phyloP scores from a whole-genome alignment of 2,888 invertebrate genomes.

The Archips xylosteana region DNA sequence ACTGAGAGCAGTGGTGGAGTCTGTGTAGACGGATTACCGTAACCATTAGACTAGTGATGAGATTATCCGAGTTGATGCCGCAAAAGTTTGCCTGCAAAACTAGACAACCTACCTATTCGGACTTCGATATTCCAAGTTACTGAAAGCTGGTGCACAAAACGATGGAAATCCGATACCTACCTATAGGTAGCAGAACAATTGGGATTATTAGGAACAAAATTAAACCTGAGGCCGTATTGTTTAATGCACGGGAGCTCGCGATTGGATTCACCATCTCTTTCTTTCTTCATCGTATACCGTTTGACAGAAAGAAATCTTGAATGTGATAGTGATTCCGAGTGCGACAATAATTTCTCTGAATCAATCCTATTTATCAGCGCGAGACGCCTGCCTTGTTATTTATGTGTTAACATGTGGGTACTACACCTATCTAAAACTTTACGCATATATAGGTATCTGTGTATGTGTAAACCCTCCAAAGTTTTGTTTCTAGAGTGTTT shows the following conservation, averaged over 20 bases:
- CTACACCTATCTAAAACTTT: too few species aligned
- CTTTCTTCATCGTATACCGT: too few species aligned
- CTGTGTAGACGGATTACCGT: slow-evolving; percentile 41
- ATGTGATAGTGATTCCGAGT: too few species aligned
- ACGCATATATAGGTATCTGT: neutral
- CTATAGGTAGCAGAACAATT: neutral
- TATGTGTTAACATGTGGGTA: too few species aligned
- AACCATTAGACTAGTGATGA: slow-evolving; percentile 41
- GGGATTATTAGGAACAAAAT: too few species aligned
- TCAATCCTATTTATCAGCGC: too few species aligned
- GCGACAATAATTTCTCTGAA: too few species aligned
- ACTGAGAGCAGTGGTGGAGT: slow-evolving; percentile 31
- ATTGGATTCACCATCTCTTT: too few species aligned
- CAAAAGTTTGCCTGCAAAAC: slow-evolving; percentile 38
- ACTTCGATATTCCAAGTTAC: slow-evolving; percentile 10
- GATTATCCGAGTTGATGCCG: slow-evolving; percentile 39
- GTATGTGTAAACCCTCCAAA: neutral
- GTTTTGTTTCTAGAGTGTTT: neutral
- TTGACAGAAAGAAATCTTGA: too few species aligned
- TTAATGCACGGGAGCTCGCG: too few species aligned
- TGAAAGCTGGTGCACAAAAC: neutral
- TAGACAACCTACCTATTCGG: slow-evolving; percentile 10
- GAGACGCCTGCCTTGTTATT: too few species aligned
- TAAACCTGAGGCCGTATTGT: too few species aligned
- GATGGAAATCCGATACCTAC: neutral